phyloP scores from a whole-genome alignment of 2,113 vertebrate genomes.

The Tachysurus fulvidraco region DNA sequence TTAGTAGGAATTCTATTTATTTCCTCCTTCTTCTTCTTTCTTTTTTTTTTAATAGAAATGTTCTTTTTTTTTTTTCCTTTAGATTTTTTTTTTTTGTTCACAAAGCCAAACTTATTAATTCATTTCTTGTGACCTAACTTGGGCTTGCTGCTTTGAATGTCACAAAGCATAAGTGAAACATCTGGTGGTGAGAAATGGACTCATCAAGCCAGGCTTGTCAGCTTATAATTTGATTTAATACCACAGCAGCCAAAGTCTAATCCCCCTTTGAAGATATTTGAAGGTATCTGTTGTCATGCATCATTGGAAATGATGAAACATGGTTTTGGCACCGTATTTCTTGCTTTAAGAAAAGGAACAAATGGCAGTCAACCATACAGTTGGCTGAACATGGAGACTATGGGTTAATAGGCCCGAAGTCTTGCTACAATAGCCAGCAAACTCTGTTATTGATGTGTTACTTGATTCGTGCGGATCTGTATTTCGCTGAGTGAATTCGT shows the following conservation, averaged over 20 bases:
- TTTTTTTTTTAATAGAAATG: no score
- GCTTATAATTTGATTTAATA: conserved; percentile 22
- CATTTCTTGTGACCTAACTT: not conserved
- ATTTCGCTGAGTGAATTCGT: not conserved
- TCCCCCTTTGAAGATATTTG: conserved; percentile 11
- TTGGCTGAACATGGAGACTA: conserved; percentile 13
- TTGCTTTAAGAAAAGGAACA: not conserved
- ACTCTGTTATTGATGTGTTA: not conserved
- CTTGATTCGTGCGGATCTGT: not conserved
- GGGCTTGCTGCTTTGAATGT: not conserved
- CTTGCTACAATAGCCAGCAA: not conserved
- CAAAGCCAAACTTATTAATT: not conserved
- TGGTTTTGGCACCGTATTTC: conserved; percentile 12
- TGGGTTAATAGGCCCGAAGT: not conserved
- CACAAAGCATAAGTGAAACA: conserved; percentile 10
- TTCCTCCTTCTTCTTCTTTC: no score
- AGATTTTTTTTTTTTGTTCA: not conserved
- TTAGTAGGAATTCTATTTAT: not conserved
- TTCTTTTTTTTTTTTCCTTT: no score
- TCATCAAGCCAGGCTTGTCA: conserved; percentile 18
- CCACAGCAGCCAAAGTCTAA: not conserved
- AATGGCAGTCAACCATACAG: not conserved
- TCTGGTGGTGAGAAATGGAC: conserved; percentile 2
- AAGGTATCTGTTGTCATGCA: not conserved
- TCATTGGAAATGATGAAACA: conserved; percentile 37